phyloP scores from a whole-genome alignment of 2,888 invertebrate species.

The Chrysina gloriosa region DNA sequence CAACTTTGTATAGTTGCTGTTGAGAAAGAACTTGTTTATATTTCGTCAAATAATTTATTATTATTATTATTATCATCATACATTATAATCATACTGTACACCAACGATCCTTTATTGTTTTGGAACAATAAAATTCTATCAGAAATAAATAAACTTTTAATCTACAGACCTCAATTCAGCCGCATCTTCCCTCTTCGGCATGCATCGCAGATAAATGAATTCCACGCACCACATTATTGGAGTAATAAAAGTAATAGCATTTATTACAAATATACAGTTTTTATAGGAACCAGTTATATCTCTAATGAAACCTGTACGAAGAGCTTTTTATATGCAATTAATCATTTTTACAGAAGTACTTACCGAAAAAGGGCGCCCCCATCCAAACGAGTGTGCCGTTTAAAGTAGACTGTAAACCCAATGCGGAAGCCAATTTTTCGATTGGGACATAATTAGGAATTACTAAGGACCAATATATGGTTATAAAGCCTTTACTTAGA shows the following conservation, averaged over 20 bases:
- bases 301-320: constrained; percentile 70
- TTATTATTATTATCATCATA: too few species aligned
- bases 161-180: too few species aligned
- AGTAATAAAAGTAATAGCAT: constrained; percentile 70
- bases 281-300: constrained; percentile 72
- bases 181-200: too few species aligned
- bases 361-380: constrained; percentile 17
- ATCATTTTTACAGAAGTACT: not conserved
- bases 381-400: constrained; percentile 73
- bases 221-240: constrained; percentile 72
- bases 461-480: constrained; percentile 76
- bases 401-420: constrained; percentile 77
- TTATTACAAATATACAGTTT: constrained; percentile 71
- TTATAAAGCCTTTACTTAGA: constrained; percentile 75
- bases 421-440: constrained; percentile 74
- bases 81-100: too few species aligned
- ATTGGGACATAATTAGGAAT: constrained; percentile 77
- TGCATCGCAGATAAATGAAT: constrained; percentile 18
- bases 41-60: too few species aligned
- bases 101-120: too few species aligned
- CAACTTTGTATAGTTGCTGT: too few species aligned
- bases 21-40: too few species aligned
- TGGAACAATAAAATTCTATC: too few species aligned
- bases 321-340: constrained; percentile 15
- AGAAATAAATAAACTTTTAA: too few species aligned